These are phyloP conservation scores for Eupithecia exiguata DNA, from an alignment of 2,888 invertebrate species.

Conservation along the genomic window DNA sequence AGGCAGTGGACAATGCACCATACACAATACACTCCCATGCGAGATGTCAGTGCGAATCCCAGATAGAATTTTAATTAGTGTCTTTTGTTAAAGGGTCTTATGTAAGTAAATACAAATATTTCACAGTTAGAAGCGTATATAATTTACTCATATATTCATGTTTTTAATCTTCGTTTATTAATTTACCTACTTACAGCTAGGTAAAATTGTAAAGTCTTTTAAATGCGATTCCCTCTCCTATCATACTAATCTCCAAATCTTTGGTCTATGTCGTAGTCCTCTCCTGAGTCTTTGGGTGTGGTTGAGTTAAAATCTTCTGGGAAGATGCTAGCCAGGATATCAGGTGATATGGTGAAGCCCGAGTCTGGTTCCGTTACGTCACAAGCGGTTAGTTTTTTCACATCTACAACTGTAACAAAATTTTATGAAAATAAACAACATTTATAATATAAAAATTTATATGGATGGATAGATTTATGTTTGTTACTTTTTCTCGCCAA, in stretches of 20 bases:
- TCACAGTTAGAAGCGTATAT: neutral
- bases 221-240: slow-evolving; percentile 12
- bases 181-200: neutral
- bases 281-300: slow-evolving; percentile 9
- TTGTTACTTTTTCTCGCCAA: too few relatives aligned
- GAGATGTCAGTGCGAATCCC: neutral
- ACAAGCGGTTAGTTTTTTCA: slow-evolving; percentile 18
- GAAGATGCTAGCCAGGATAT: slow-evolving; percentile 20
- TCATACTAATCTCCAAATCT: slow-evolving; percentile 18
- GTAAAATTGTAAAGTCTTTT: slow-evolving; percentile 11
- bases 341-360: slow-evolving; percentile 25
- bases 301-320: slow-evolving; percentile 16
- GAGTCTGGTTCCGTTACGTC: slow-evolving; percentile 7
- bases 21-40: neutral
- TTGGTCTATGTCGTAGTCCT: slow-evolving; percentile 25
- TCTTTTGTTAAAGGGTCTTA: neutral
- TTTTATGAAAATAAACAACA: too few relatives aligned
- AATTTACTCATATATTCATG: neutral
- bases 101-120: neutral
- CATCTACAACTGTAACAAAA: slow-evolving; percentile 19
- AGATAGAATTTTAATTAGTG: neutral
- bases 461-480: too few relatives aligned
- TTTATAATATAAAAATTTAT: too few relatives aligned
- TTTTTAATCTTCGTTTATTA: neutral
- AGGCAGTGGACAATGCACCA: neutral